A percentile compares a stretch with the other conserved stretches of the same genome.
phyloP scores from a whole-genome alignment of 2,888 invertebrate species.

The Volucella inflata region DNA sequence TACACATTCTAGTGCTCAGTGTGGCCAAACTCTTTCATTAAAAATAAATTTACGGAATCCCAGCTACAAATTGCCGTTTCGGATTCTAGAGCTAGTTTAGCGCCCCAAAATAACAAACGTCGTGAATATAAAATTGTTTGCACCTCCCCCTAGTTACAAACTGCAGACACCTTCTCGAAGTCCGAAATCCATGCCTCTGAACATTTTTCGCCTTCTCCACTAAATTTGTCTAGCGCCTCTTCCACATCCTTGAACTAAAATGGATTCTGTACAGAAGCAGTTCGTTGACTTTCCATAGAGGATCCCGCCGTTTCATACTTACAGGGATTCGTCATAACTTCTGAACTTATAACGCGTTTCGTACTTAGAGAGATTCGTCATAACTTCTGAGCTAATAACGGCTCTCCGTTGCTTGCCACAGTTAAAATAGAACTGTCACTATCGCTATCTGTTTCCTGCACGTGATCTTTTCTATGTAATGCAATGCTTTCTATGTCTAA shows the following conservation, averaged over 20 bases:
- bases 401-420: no score
- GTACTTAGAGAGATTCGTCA: no score
- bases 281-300: background rate
- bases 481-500: constrained; percentile 15
- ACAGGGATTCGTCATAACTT: no score
- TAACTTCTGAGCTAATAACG: no score
- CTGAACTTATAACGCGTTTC: constrained; percentile 1
- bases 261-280: constrained; percentile 1
- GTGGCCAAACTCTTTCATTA: constrained; percentile 43
- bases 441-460: background rate
- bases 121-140: constrained; percentile 52
- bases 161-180: constrained; percentile 41
- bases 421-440: background rate
- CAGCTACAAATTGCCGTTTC: constrained; percentile 29
- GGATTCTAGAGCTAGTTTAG: constrained; percentile 50
- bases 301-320: background rate
- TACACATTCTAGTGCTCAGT: constrained; percentile 14
- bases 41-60: constrained; percentile 22
- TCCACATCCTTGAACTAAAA: constrained; percentile 40
- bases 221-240: constrained; percentile 48
- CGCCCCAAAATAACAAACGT: constrained; percentile 46
- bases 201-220: constrained; percentile 42
- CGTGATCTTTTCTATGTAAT: constrained; percentile 18
- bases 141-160: constrained; percentile 49
- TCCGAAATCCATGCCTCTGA: constrained; percentile 45